A percentile compares a stretch with the other conserved stretches of the same genome.
These are phyloP conservation scores for Megalops atlanticus DNA, from an alignment of 2,113 vertebrate species.

Conservation along the genomic window DNA sequence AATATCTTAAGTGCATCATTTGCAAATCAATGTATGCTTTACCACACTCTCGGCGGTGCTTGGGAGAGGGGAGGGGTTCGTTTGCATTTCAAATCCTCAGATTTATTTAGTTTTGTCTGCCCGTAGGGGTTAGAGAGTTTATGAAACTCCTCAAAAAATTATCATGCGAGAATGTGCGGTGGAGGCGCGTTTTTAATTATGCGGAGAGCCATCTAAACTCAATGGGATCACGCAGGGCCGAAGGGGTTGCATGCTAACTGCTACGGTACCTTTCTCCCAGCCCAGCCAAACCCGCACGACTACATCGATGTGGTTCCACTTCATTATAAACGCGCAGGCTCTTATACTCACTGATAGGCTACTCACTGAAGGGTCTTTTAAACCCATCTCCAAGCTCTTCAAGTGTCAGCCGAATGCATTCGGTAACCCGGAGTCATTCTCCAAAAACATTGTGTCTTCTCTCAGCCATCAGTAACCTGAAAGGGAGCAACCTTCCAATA, in stretches of 20 bases:
- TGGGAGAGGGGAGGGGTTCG: not conserved
- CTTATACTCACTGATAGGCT: not conserved
- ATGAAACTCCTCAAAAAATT: not conserved
- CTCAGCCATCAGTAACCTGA: no score
- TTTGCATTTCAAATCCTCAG: not conserved
- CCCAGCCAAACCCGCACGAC: not conserved
- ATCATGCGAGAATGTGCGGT: not conserved
- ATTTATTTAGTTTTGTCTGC: not conserved
- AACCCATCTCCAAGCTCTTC: not conserved
- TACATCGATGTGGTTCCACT: not conserved
- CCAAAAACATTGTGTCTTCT: no score
- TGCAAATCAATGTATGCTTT: constrained; percentile 38
- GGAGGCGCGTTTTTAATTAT: not conserved
- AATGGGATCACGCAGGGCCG: not conserved
- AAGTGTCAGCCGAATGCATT: not conserved
- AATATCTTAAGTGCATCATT: constrained; percentile 43
- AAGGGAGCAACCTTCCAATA: no score
- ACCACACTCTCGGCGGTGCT: not conserved
- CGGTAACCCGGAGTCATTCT: not conserved
- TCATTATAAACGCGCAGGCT: not conserved
- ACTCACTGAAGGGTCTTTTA: not conserved
- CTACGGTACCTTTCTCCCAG: not conserved
- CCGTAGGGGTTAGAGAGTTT: constrained; percentile 1
- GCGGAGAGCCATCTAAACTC: not conserved
- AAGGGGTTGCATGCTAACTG: not conserved